Evolutionary conservation across 2,888 invertebrate genomes (phyloP), one percentile per base, ranked within the genome.

Genomic region (Aplocera efformata): DNA sequence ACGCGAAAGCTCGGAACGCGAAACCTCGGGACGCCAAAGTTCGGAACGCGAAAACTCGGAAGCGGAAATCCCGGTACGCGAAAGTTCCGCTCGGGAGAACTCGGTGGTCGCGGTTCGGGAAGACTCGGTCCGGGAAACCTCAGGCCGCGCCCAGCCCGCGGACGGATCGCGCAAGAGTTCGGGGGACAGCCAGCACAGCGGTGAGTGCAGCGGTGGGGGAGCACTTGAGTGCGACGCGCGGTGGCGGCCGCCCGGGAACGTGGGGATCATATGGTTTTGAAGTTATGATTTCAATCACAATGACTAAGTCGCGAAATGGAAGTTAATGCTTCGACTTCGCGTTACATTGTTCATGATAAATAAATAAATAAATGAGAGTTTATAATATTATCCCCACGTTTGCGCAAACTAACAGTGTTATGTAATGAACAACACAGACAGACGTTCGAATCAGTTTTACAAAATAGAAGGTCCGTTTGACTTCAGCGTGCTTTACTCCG

Each of bases 131-230:
- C 24, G 24, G 21, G 34, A 34, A 2, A 11, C 20, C 25, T 29
- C 33, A 32, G 25, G 30, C 17, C 39, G 36, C 34, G 33, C 26
- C 42, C 38, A 31, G 31, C 29, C 33, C 29, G 23, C 25, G 10
- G 38, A 42, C 27, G 35, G 37, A 31, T 29, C 40, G 37, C 46
- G 61, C 42, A 42, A 48, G 42, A 42, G 55, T 33, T 61, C 68
- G 29, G 36, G 25, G 24, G 64, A 68, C 53, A 58, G 50, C 39
- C 53, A 61, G 53, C 39, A 50, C 44, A 68, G 69, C 62, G 72
- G 73, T 73, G 62, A 73, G 73, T 72, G 49, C 21, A 29, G 8
- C 21, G 21, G 21, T 21, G 21, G 33, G 10, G 33, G 31, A n/a
- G 34, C 34, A 8, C 13, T 17, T 17, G 13, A 17, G 5, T 17